Percentiles rank a stretch among this genome's conserved stretches.
Evolutionary conservation across 1,140 invertebrate species (phyloP).

Genomic region (Papilio glaucus): DNA sequence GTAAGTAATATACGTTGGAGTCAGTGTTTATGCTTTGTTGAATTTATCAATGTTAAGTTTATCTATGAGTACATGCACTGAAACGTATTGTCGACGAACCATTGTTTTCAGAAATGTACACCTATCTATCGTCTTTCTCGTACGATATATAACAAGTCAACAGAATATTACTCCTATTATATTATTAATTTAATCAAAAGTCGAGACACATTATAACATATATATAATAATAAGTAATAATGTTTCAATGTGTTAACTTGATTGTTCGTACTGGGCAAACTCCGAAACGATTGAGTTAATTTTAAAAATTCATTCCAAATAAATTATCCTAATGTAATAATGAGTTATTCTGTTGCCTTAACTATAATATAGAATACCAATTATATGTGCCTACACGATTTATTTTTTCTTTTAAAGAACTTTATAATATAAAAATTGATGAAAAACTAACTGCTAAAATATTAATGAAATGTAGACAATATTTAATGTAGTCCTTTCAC

Average conservation of each 20-base stretch:
- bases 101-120: slow-evolving; percentile 7
- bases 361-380: too few species aligned
- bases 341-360: too few species aligned
- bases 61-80: slow-evolving; percentile 16
- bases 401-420: too few species aligned
- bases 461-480: neutral
- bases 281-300: too few species aligned
- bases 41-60: slow-evolving; percentile 20
- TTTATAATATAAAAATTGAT: neutral
- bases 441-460: neutral
- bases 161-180: neutral
- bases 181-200: neutral
- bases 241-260: too few species aligned
- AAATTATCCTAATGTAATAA: too few species aligned
- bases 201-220: neutral
- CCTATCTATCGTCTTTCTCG: slow-evolving; percentile 4
- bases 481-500: neutral
- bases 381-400: too few species aligned
- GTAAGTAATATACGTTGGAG: neutral
- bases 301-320: too few species aligned
- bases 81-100: slow-evolving; percentile 6
- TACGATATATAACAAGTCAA: neutral
- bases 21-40: neutral
- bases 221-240: too few species aligned
- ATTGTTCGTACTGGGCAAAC: too few species aligned